Percentiles rank a stretch among this genome's conserved stretches.
phyloP scores from a whole-genome alignment of 2,797 vertebrate species.

The Cuculus canorus region DNA sequence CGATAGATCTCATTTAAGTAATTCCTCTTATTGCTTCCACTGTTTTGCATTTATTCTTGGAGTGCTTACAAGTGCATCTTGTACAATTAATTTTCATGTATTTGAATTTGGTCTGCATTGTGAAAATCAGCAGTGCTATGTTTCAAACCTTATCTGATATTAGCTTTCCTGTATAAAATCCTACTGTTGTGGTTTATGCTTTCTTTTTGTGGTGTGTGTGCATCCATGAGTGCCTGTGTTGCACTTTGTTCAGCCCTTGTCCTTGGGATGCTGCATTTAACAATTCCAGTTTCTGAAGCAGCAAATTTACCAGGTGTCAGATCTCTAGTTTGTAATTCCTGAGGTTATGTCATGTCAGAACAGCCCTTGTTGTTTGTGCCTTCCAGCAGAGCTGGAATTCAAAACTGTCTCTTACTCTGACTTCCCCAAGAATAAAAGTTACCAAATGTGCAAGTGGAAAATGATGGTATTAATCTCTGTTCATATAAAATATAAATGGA shows the following conservation, averaged over 20 bases:
- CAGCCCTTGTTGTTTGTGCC: background rate
- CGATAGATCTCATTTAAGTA: background rate
- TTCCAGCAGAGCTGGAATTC: constrained; percentile 5
- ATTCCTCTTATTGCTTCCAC: background rate
- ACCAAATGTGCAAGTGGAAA: background rate
- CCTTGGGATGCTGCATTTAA: background rate
- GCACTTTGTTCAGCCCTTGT: background rate
- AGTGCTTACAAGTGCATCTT: background rate
- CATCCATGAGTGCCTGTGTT: accelerated
- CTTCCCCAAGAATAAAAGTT: background rate
- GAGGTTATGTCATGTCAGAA: background rate
- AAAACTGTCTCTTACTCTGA: constrained; percentile 4
- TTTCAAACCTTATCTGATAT: background rate
- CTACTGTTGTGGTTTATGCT: background rate
- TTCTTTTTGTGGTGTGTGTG: background rate
- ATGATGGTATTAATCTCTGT: background rate
- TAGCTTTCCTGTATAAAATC: background rate
- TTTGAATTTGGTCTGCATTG: background rate
- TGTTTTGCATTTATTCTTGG: background rate
- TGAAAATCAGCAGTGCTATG: background rate
- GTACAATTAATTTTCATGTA: background rate
- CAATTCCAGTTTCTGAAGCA: background rate
- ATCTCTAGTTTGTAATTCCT: background rate
- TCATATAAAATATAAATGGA: background rate
- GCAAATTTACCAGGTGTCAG: background rate